phyloP scores from a whole-genome alignment of 2,797 vertebrate species.

The Monodelphis domestica region DNA sequence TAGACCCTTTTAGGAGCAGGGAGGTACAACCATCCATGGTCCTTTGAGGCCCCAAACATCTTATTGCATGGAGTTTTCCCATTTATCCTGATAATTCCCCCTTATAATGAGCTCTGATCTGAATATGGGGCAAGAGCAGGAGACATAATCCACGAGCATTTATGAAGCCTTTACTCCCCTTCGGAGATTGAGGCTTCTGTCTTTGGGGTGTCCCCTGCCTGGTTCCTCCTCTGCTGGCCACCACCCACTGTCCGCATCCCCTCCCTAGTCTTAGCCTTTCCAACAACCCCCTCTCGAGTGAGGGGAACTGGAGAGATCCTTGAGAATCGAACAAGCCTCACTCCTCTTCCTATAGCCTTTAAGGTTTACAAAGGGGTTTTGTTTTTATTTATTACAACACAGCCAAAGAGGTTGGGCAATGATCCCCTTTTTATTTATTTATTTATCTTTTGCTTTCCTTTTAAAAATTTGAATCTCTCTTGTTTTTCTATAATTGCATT shows the following conservation, averaged over 20 bases:
- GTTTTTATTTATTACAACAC: background rate
- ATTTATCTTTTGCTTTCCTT: too few relatives aligned
- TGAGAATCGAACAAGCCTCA: background rate
- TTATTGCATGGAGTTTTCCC: background rate
- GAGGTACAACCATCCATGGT: background rate
- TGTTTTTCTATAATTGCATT: background rate
- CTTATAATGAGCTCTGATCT: background rate
- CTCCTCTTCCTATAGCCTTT: background rate
- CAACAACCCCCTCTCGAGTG: background rate
- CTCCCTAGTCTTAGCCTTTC: background rate
- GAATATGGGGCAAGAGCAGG: background rate
- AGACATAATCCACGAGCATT: background rate
- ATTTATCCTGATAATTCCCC: background rate
- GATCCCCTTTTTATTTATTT: background rate
- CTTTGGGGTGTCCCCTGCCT: background rate
- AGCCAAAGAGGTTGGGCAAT: background rate
- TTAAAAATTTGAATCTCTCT: background rate
- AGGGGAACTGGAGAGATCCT: background rate
- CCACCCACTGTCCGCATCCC: background rate
- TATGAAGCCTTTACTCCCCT: background rate
- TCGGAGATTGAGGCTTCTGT: background rate
- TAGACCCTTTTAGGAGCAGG: background rate
- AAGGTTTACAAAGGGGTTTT: background rate
- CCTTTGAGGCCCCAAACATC: background rate
- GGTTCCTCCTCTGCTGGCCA: background rate